These are phyloP conservation scores for Enteromius viviparus DNA, from an alignment of 2,797 vertebrate genomes.

Conservation along the genomic window DNA sequence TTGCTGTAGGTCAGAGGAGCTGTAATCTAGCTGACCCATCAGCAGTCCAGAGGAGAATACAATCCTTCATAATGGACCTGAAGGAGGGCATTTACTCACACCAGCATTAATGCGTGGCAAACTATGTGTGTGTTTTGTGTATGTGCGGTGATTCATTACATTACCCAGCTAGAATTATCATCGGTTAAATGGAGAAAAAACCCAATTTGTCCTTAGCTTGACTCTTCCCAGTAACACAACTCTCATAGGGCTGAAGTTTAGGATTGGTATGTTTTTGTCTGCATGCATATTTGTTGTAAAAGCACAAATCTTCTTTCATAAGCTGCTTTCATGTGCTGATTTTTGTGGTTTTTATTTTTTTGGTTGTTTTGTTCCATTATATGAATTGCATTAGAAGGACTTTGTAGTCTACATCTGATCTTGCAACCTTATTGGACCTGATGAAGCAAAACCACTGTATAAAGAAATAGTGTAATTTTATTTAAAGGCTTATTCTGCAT, in stretches of 20 bases:
- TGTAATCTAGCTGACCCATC: conserved; percentile 58
- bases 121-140: conserved; percentile 25
- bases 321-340: conserved; percentile 34
- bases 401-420: conserved; percentile 17
- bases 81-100: conserved; percentile 39
- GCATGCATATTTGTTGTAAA: conserved; percentile 21
- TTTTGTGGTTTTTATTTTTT: conserved; percentile 15
- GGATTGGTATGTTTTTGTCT: conserved; percentile 1
- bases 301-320: conserved; percentile 3
- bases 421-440: conserved; percentile 29
- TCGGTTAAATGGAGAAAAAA: not conserved
- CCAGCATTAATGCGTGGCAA: conserved; percentile 32
- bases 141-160: conserved; percentile 25
- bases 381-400: conserved; percentile 30
- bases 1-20: conserved; percentile 51
- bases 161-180: conserved; percentile 17
- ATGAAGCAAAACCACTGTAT: conserved; percentile 39
- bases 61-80: conserved; percentile 34
- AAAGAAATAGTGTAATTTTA: conserved; percentile 27
- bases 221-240: not conserved
- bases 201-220: not conserved
- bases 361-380: not conserved
- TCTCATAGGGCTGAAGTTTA: not conserved
- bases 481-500: conserved; percentile 32
- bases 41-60: conserved; percentile 28